A percentile compares a stretch with the other conserved stretches of the same genome.
Conservation (phyloP, 1,140 invertebrate species). For the Aphis gossypii region DNA sequence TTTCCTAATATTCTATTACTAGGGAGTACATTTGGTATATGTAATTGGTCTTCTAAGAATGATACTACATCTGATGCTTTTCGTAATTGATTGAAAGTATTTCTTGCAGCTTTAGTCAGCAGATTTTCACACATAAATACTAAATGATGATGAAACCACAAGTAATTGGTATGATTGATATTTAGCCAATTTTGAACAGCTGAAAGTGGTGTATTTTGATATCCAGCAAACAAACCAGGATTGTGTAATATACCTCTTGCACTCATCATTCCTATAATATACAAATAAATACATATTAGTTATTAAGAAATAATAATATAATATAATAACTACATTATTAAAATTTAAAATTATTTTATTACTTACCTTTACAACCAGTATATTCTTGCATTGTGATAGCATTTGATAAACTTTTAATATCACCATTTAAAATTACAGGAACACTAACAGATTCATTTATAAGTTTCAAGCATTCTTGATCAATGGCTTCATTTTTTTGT, state of each 20-base stretch:
- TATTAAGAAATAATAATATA: not conserved
- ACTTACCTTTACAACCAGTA: slow-evolving; percentile 82
- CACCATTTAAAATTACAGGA: slow-evolving; percentile 92
- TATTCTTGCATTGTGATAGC: slow-evolving; percentile 71
- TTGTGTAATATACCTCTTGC: slow-evolving; percentile 89
- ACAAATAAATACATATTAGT: not conserved
- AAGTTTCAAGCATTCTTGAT: slow-evolving; percentile 75
- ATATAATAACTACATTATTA: not conserved
- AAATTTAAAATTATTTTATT: slow-evolving; percentile 18
- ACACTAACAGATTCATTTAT: slow-evolving; percentile 77
- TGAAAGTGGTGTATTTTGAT: slow-evolving; percentile 72
- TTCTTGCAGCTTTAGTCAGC: slow-evolving; percentile 71
- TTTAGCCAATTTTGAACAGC: slow-evolving; percentile 89
- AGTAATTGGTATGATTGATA: slow-evolving; percentile 76
- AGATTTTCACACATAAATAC: slow-evolving; percentile 91
- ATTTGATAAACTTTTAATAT: slow-evolving; percentile 77
- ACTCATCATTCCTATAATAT: slow-evolving; percentile 77
- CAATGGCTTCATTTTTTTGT: slow-evolving; percentile 81
- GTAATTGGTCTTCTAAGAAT: slow-evolving; percentile 48
- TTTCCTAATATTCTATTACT: slow-evolving; percentile 38
- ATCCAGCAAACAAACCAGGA: slow-evolving; percentile 84
- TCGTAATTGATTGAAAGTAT: slow-evolving; percentile 49
- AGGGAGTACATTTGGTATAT: slow-evolving; percentile 36
- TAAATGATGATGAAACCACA: slow-evolving; percentile 89
- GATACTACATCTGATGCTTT: slow-evolving; percentile 49